These are phyloP conservation scores for Tiaroga cobitis DNA, from an alignment of 2,797 vertebrate genomes.

Conservation along the genomic window DNA sequence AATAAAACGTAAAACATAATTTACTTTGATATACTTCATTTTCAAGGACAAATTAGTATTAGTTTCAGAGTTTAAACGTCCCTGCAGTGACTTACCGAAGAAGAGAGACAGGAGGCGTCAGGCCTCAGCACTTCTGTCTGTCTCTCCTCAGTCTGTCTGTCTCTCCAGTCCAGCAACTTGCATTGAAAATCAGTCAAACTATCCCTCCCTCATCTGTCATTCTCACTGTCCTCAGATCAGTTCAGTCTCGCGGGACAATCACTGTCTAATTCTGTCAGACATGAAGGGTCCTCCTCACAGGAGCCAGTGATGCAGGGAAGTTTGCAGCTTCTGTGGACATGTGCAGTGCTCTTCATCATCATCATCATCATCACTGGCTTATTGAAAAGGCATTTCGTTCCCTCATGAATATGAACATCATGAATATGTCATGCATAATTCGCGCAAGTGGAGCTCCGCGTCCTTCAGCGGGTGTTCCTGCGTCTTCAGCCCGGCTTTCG, in stretches of 20 bases:
- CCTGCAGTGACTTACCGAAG: slow-evolving; percentile 48
- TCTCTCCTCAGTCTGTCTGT: slow-evolving; percentile 6
- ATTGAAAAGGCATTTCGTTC: background rate
- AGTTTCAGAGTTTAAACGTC: too few relatives aligned
- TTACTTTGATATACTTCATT: background rate
- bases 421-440: background rate
- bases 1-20: too few relatives aligned
- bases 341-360: background rate
- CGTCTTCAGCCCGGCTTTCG: slow-evolving; percentile 6
- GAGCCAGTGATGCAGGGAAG: background rate
- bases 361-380: background rate
- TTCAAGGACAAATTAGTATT: background rate
- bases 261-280: background rate
- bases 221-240: slow-evolving; percentile 19
- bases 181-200: background rate
- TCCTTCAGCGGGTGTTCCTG: slow-evolving; percentile 1
- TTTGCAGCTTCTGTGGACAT: slow-evolving; percentile 12
- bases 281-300: background rate
- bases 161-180: slow-evolving; percentile 7
- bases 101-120: slow-evolving; percentile 51
- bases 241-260: background rate
- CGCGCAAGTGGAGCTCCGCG: background rate
- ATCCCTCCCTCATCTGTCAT: slow-evolving; percentile 18
- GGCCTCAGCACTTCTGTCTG: slow-evolving; percentile 33
- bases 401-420: background rate